These are phyloP conservation scores for Diaperis boleti DNA, from an alignment of 2,888 invertebrate species.

Conservation along the genomic window DNA sequence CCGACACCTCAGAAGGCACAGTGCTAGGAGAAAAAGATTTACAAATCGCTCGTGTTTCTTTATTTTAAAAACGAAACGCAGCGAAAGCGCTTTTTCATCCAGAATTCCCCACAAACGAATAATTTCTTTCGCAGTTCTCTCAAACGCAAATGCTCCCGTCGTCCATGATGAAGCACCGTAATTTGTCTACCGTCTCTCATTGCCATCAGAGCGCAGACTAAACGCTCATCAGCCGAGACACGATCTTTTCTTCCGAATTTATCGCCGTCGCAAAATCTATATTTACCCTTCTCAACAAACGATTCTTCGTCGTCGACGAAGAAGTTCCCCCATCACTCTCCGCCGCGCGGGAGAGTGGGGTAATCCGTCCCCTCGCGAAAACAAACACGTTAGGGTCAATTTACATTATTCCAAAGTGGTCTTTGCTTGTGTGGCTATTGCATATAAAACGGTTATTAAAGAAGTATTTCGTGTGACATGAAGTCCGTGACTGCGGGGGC, in stretches of 20 bases:
- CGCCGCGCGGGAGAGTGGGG: conserved; percentile 1
- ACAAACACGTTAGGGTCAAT: conserved; percentile 25
- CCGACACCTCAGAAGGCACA: no score
- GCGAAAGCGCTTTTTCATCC: neutral
- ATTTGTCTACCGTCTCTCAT: conserved; percentile 21
- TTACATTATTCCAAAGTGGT: conserved; percentile 33
- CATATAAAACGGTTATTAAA: conserved; percentile 51
- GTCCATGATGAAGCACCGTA: conserved; percentile 11
- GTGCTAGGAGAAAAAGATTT: no score
- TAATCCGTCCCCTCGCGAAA: conserved; percentile 6
- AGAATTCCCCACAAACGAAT: no score
- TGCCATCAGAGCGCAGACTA: conserved; percentile 8
- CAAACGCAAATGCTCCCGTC: conserved; percentile 10
- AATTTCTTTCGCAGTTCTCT: no score
- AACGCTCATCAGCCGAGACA: conserved; percentile 14
- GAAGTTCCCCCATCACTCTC: conserved; percentile 3
- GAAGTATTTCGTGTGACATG: conserved; percentile 49
- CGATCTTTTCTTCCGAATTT: conserved; percentile 10
- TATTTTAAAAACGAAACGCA: no score
- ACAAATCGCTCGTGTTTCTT: no score
- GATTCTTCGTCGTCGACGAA: conserved; percentile 9
- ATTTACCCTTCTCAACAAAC: conserved; percentile 13
- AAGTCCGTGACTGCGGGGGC: conserved; percentile 32
- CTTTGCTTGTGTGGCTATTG: conserved; percentile 37
- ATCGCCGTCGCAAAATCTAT: conserved; percentile 16